These are phyloP conservation scores for Lerema accius DNA, from an alignment of 1,140 invertebrate species.

Conservation along the genomic window DNA sequence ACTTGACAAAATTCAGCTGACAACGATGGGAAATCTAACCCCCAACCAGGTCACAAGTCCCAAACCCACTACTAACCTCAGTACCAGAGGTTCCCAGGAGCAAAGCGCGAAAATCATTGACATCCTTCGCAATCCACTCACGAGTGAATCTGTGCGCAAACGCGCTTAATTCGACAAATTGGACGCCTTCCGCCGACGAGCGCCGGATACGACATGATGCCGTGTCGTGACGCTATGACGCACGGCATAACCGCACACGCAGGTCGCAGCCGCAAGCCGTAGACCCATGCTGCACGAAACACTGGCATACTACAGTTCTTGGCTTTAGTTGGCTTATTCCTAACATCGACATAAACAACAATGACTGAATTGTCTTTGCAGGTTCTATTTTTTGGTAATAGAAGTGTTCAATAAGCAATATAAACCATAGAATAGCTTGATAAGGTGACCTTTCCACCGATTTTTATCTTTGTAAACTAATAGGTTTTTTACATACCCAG, in stretches of 20 bases:
- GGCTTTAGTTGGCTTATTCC: slow-evolving; percentile 22
- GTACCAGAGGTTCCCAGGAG: slow-evolving; percentile 42
- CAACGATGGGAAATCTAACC: no score
- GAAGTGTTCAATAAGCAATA: no score
- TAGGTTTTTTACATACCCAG: no score
- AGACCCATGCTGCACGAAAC: no score
- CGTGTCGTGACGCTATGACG: slow-evolving; percentile 49
- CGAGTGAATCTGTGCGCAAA: slow-evolving; percentile 65
- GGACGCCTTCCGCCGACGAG: slow-evolving; percentile 64
- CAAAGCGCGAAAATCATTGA: slow-evolving; percentile 58
- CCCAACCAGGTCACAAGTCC: neutral
- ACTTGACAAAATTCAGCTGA: no score
- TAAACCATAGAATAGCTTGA: no score
- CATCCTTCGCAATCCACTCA: slow-evolving; percentile 56
- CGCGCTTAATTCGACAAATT: slow-evolving; percentile 72
- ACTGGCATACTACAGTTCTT: neutral
- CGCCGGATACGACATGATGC: slow-evolving; percentile 64
- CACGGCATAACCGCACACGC: slow-evolving; percentile 16
- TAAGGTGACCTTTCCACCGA: no score
- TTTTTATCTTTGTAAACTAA: no score
- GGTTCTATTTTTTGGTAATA: no score
- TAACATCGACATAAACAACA: no score
- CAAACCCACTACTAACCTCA: neutral
- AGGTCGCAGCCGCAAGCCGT: no score
- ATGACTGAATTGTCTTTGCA: no score